These are phyloP conservation scores for Aporophyla lueneburgensis DNA, from an alignment of 2,888 invertebrate species.

Conservation along the genomic window DNA sequence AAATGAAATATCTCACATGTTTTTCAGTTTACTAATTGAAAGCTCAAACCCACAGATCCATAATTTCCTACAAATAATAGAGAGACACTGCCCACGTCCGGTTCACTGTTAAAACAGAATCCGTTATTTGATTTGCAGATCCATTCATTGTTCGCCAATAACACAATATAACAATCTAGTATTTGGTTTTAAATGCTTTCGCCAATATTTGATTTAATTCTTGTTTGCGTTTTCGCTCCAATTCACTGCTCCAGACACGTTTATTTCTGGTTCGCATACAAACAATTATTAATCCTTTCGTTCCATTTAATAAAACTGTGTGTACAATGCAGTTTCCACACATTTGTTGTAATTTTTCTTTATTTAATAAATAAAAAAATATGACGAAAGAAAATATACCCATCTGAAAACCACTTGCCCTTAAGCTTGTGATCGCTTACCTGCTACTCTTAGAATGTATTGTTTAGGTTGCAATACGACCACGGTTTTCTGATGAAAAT, in stretches of 20 bases:
- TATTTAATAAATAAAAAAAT: too few species aligned
- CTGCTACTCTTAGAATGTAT: too few species aligned
- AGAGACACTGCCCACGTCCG: neutral
- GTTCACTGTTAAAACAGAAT: conserved; percentile 12
- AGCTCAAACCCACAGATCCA: conserved; percentile 4
- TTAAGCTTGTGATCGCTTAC: too few species aligned
- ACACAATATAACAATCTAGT: neutral
- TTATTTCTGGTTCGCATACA: neutral
- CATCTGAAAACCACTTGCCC: too few species aligned
- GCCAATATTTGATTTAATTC: conserved; percentile 33
- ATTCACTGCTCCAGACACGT: neutral
- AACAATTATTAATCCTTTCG: neutral
- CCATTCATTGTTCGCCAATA: neutral
- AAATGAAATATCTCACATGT: neutral
- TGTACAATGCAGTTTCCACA: too few species aligned
- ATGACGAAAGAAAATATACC: too few species aligned
- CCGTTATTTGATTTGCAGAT: conserved; percentile 26
- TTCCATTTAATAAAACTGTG: neutral
- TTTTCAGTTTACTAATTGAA: conserved; percentile 10
- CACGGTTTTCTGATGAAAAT: too few species aligned
- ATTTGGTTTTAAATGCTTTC: conserved; percentile 22
- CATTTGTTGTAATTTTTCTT: too few species aligned
- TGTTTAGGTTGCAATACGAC: too few species aligned
- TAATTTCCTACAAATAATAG: conserved; percentile 15
- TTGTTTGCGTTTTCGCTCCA: conserved; percentile 4